A percentile compares a stretch with the other conserved stretches of the same genome.
Evolutionary conservation across 2,797 vertebrate genomes (phyloP).

Genomic region (Odontamblyopus lacepedii): DNA sequence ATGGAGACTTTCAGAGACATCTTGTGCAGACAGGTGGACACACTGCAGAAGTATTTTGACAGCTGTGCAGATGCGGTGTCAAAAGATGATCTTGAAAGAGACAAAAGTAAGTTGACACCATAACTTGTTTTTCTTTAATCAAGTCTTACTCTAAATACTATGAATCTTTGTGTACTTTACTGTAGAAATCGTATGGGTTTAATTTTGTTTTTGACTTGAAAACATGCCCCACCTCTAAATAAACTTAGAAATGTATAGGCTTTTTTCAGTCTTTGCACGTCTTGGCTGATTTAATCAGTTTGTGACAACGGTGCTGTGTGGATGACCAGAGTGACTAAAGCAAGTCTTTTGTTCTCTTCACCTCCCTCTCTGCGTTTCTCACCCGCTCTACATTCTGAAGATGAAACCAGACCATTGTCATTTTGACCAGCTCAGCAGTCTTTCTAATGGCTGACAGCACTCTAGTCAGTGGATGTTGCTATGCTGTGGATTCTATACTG

Average conservation of each 20-base stretch:
- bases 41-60: slow-evolving; percentile 94
- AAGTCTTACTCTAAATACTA: too few relatives aligned
- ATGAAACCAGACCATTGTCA: slow-evolving; percentile 74
- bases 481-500: slow-evolving; percentile 12
- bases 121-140: neutral
- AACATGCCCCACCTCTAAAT: neutral
- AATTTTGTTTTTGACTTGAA: neutral
- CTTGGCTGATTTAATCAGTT: slow-evolving; percentile 34
- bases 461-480: slow-evolving; percentile 13
- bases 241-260: neutral
- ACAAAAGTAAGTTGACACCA: slow-evolving; percentile 83
- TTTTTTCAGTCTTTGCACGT: slow-evolving; percentile 24
- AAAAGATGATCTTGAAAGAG: slow-evolving; percentile 92
- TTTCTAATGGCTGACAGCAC: slow-evolving; percentile 33
- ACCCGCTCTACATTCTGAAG: slow-evolving; percentile 42
- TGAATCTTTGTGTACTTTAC: too few relatives aligned
- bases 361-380: slow-evolving; percentile 41
- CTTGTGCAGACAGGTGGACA: slow-evolving; percentile 95
- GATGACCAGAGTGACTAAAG: slow-evolving; percentile 53
- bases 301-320: slow-evolving; percentile 37
- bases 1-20: slow-evolving; percentile 99
- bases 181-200: neutral
- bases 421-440: slow-evolving; percentile 45
- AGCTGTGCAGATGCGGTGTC: slow-evolving; percentile 88
- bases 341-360: slow-evolving; percentile 61